These are phyloP conservation scores for Colossoma macropomum DNA, from an alignment of 2,113 vertebrate genomes.

Conservation along the genomic window DNA sequence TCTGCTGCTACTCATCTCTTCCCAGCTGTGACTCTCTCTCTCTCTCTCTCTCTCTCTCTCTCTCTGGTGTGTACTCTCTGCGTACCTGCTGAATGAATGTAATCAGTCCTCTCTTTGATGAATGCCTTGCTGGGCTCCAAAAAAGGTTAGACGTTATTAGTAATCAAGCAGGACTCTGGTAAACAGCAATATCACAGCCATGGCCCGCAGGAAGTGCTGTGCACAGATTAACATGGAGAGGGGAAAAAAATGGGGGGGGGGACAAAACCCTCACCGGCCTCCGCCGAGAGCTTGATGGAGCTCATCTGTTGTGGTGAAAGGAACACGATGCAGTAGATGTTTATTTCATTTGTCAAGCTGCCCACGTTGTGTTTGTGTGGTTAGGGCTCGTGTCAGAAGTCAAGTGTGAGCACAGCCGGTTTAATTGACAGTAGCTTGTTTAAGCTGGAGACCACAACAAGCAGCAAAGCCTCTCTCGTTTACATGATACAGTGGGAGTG, in stretches of 20 bases:
- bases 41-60: not conserved
- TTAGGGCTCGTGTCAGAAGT: not conserved
- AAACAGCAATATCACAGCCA: slow-evolving; percentile 55
- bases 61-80: slow-evolving; percentile 1
- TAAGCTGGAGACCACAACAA: not conserved
- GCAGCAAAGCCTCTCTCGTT: slow-evolving; percentile 29
- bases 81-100: slow-evolving; percentile 33
- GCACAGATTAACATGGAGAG: slow-evolving; percentile 32
- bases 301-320: slow-evolving; percentile 40
- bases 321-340: slow-evolving; percentile 45
- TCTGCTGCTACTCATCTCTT: not conserved
- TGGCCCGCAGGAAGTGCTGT: slow-evolving; percentile 30
- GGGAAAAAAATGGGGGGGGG: not conserved
- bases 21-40: not conserved
- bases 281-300: slow-evolving; percentile 22
- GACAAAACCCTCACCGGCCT: not conserved
- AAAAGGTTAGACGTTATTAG: slow-evolving; percentile 63
- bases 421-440: slow-evolving; percentile 23
- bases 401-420: slow-evolving; percentile 3
- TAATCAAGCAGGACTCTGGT: slow-evolving; percentile 43
- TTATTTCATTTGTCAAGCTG: slow-evolving; percentile 37
- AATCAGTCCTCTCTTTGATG: slow-evolving; percentile 52
- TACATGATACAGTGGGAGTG: slow-evolving; percentile 53
- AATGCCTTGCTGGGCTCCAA: slow-evolving; percentile 45
- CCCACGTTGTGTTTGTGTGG: slow-evolving; percentile 23